Evolutionary conservation across 1,140 invertebrate species (phyloP).

Genomic region (Hylaeus anthracinus): DNA sequence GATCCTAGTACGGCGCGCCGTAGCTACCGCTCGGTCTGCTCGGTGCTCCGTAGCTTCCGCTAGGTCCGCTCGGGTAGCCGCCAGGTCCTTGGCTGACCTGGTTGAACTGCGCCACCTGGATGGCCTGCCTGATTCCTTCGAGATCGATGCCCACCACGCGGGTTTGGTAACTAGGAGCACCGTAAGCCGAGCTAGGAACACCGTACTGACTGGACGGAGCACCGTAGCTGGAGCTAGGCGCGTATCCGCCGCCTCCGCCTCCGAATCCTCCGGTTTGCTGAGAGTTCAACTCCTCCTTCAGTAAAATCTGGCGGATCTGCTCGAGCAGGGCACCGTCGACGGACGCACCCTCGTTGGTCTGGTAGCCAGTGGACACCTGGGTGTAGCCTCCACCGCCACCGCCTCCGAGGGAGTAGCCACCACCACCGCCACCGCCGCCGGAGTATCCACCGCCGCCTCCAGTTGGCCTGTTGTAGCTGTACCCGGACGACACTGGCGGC

Average conservation of each 20-base stretch:
- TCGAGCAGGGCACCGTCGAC: slow-evolving; percentile 89
- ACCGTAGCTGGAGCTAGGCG: slow-evolving; percentile 80
- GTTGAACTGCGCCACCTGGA: slow-evolving; percentile 88
- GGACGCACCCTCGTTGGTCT: slow-evolving; percentile 88
- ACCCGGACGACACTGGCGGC: slow-evolving; percentile 83
- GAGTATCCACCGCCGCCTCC: slow-evolving; percentile 82
- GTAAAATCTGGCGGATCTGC: slow-evolving; percentile 89
- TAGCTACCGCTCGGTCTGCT: slow-evolving; percentile 76
- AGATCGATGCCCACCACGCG: slow-evolving; percentile 88
- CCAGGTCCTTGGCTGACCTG: slow-evolving; percentile 77
- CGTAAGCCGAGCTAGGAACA: slow-evolving; percentile 82
- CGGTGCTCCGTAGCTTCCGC: slow-evolving; percentile 79
- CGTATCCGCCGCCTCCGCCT: slow-evolving; percentile 69
- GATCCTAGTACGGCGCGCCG: slow-evolving; percentile 69
- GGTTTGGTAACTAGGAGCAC: slow-evolving; percentile 81
- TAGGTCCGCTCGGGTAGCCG: slow-evolving; percentile 83
- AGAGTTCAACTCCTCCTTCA: slow-evolving; percentile 88
- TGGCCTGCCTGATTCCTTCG: slow-evolving; percentile 88
- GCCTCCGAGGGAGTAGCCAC: slow-evolving; percentile 71
- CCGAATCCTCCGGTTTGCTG: slow-evolving; percentile 78
- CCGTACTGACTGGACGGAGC: slow-evolving; percentile 84
- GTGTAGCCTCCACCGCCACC: slow-evolving; percentile 88
- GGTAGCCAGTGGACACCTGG: slow-evolving; percentile 86
- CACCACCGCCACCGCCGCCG: slow-evolving; percentile 76
- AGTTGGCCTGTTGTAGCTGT: slow-evolving; percentile 84